Conservation (phyloP, 2,888 invertebrate genomes). For the Phalera bucephala region DNA sequence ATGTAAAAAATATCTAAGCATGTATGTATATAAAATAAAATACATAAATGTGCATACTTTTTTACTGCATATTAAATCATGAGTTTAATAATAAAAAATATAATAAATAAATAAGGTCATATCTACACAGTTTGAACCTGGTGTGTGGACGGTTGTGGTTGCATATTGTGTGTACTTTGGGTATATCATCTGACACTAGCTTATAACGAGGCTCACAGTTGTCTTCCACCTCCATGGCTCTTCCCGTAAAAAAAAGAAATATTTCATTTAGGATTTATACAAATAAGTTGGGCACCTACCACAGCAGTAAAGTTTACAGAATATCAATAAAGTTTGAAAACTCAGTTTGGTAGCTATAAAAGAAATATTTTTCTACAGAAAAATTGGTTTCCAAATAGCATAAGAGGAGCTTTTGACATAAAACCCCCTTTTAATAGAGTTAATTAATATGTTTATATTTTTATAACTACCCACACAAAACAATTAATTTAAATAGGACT, state of each 20-base stretch:
- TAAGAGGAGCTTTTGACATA: too few relatives aligned
- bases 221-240: constrained; percentile 67
- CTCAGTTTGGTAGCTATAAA: too few relatives aligned
- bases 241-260: constrained; percentile 35
- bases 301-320: too few relatives aligned
- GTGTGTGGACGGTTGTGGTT: constrained; percentile 73
- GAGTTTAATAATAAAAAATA: constrained; percentile 8
- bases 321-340: too few relatives aligned
- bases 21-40: too few relatives aligned
- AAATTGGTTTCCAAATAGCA: too few relatives aligned
- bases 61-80: constrained; percentile 13
- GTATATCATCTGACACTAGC: constrained; percentile 58
- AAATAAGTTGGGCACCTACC: too few relatives aligned
- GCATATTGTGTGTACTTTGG: constrained; percentile 74
- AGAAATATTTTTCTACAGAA: too few relatives aligned
- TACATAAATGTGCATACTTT: not conserved
- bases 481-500: not conserved
- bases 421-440: too few relatives aligned
- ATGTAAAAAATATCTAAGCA: not conserved
- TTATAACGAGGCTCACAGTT: constrained; percentile 50
- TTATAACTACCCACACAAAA: too few relatives aligned
- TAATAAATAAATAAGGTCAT: constrained; percentile 24
- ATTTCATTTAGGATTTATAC: constrained; percentile 6
- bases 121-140: constrained; percentile 55
- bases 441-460: too few relatives aligned